phyloP scores from a whole-genome alignment of 1,140 invertebrate species.

The Epicauta chinensis region DNA sequence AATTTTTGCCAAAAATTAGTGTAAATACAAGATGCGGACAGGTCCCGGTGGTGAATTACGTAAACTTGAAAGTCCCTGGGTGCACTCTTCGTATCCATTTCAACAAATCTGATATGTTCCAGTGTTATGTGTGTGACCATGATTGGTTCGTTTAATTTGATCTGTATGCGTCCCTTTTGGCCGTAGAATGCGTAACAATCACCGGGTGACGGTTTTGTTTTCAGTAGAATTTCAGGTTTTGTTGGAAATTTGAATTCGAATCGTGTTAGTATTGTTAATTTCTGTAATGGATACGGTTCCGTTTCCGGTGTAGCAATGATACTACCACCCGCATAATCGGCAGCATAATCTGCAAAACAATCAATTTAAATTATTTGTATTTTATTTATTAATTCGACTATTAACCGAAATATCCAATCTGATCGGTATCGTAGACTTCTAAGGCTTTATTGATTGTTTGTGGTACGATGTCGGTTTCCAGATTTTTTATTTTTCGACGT shows the following conservation, averaged over 20 bases:
- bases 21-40: too few species aligned
- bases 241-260: neutral
- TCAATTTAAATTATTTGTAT: too few species aligned
- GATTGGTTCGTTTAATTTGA: neutral
- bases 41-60: neutral
- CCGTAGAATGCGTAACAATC: constrained; percentile 9
- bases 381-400: too few species aligned
- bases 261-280: neutral
- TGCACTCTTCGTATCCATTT: neutral
- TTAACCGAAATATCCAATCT: too few species aligned
- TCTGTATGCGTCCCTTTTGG: neutral
- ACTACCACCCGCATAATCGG: constrained; percentile 1
- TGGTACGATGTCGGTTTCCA: too few species aligned
- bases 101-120: constrained; percentile 2
- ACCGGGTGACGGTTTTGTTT: neutral
- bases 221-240: neutral
- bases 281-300: neutral
- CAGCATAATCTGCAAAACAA: constrained; percentile 2
- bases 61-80: constrained; percentile 9
- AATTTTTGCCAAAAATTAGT: neutral
- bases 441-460: too few species aligned
- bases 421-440: too few species aligned
- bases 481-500: too few species aligned
- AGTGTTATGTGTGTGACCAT: constrained; percentile 7
- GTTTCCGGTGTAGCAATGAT: constrained; percentile 2